Evolutionary conservation across 2,888 invertebrate species (phyloP).

Genomic region (Cotesia congregata): DNA sequence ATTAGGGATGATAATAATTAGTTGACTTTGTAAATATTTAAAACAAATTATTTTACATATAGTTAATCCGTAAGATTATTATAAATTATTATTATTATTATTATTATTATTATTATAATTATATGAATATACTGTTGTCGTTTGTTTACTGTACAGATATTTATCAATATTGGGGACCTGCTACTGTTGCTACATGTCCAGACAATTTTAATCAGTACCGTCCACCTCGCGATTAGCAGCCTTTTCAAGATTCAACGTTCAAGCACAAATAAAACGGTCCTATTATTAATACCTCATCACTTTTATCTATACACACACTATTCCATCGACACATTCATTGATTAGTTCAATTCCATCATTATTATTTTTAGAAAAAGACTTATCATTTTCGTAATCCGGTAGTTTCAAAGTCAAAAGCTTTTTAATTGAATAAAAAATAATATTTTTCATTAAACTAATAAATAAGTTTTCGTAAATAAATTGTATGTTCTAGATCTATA

Average conservation of each 20-base stretch:
- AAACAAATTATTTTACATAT: slow-evolving; percentile 12
- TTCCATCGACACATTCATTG: not conserved
- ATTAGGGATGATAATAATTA: slow-evolving; percentile 14
- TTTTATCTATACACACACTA: not conserved
- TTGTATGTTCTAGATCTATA: not conserved
- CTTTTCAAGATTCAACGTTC: slow-evolving; percentile 47
- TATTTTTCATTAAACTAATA: not conserved
- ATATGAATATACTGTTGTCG: slow-evolving; percentile 19
- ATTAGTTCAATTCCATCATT: slow-evolving; percentile 7
- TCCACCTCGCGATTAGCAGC: slow-evolving; percentile 62
- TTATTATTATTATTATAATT: no score
- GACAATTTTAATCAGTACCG: slow-evolving; percentile 65
- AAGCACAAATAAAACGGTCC: slow-evolving; percentile 21
- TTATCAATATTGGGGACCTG: slow-evolving; percentile 56
- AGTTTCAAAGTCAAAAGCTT: not conserved
- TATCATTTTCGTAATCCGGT: slow-evolving; percentile 1
- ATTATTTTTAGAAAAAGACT: slow-evolving; percentile 8
- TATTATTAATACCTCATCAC: not conserved
- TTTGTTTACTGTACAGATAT: slow-evolving; percentile 49
- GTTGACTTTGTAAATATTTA: slow-evolving; percentile 8
- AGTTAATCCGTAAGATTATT: slow-evolving; percentile 9
- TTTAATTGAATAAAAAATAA: not conserved
- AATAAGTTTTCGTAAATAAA: not conserved
- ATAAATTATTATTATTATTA: slow-evolving; percentile 2
- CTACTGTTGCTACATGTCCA: slow-evolving; percentile 64